Conservation (phyloP, 1,140 invertebrate genomes). For the Muscidifurax raptorellus region DNA sequence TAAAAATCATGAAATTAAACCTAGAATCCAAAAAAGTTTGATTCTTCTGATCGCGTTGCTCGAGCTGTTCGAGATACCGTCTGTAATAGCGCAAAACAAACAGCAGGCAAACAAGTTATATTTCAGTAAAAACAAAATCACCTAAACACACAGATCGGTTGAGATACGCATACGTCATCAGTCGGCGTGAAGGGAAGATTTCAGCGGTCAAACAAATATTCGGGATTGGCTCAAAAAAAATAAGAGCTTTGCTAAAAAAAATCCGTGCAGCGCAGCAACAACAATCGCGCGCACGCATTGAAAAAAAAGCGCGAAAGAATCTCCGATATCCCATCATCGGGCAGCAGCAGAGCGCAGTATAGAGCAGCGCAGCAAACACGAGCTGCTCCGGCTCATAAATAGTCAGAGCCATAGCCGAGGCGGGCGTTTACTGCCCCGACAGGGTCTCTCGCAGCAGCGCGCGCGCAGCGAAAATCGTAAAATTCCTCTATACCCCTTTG, state of each 20-base stretch:
- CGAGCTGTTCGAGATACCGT: too few species aligned
- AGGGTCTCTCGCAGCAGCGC: background rate
- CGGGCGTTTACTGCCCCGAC: conserved; percentile 13
- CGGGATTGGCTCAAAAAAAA: background rate
- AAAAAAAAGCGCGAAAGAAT: background rate
- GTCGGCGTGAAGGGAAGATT: background rate
- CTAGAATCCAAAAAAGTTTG: too few species aligned
- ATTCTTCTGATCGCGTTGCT: too few species aligned
- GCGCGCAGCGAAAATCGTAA: conserved; percentile 32
- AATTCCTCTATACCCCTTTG: conserved; percentile 10
- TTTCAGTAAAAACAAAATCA: too few species aligned
- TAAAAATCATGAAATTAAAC: too few species aligned
- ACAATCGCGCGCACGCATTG: background rate
- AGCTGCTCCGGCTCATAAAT: conserved; percentile 26
- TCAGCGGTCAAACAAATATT: background rate
- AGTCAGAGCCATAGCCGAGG: conserved; percentile 9
- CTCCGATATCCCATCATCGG: background rate
- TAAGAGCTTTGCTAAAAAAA: background rate
- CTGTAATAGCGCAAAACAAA: too few species aligned
- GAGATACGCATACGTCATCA: too few species aligned
- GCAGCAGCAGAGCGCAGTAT: too few species aligned
- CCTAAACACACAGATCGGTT: too few species aligned
- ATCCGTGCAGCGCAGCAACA: background rate
- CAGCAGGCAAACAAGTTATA: too few species aligned
- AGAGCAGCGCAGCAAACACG: background rate